Evolutionary conservation across 1,140 invertebrate species (phyloP).

Genomic region (Euwallacea similis): DNA sequence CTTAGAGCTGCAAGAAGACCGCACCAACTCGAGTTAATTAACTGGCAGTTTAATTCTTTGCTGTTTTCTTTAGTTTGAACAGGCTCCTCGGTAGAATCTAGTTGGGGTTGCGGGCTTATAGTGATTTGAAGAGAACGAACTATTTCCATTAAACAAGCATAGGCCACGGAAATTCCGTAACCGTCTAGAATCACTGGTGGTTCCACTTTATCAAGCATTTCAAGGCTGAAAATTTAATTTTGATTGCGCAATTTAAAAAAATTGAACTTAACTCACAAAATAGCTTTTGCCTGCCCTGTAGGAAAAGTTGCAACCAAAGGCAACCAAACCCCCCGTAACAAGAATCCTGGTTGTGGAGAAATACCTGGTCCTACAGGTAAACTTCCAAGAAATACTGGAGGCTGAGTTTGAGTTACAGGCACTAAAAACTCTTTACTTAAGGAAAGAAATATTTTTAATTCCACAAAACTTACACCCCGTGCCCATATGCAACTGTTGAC

Average conservation of each 20-base stretch:
- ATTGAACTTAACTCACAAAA: slow-evolving; percentile 73
- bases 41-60: slow-evolving; percentile 67
- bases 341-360: slow-evolving; percentile 88
- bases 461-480: slow-evolving; percentile 51
- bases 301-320: slow-evolving; percentile 83
- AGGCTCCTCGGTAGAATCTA: slow-evolving; percentile 45
- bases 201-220: slow-evolving; percentile 93
- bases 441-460: slow-evolving; percentile 13
- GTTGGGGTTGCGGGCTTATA: slow-evolving; percentile 61
- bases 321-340: slow-evolving; percentile 88
- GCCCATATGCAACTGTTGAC: slow-evolving; percentile 59
- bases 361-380: slow-evolving; percentile 75
- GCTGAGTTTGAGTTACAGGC: slow-evolving; percentile 60
- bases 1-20: slow-evolving; percentile 89
- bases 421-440: slow-evolving; percentile 40
- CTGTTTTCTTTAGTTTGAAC: slow-evolving; percentile 53
- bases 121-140: slow-evolving; percentile 76
- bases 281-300: slow-evolving; percentile 82
- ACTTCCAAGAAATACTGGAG: slow-evolving; percentile 65
- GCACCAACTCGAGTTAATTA: slow-evolving; percentile 95
- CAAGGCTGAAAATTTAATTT: slow-evolving; percentile 67
- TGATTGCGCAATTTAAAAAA: slow-evolving; percentile 13
- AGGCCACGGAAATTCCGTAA: slow-evolving; percentile 93
- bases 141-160: slow-evolving; percentile 88
- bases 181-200: slow-evolving; percentile 91